Conservation (phyloP, 2,888 invertebrate species). For the Eilema caniola region DNA sequence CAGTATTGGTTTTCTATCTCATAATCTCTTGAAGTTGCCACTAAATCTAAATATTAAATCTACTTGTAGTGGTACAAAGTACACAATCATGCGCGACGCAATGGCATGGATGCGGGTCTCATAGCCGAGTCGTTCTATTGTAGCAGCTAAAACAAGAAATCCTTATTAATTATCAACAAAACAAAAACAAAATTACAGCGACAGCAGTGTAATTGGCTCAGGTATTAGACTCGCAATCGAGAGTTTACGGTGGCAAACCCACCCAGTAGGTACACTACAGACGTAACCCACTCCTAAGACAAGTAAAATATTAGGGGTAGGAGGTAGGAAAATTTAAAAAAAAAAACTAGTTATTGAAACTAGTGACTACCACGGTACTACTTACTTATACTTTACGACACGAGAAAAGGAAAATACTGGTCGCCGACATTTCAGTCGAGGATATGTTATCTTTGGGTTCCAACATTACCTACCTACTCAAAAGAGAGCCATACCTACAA, state of each 20-base stretch:
- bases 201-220: neutral
- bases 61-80: conserved; percentile 62
- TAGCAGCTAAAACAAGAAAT: conserved; percentile 90
- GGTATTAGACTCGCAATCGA: neutral
- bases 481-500: no score
- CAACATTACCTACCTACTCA: no score
- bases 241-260: neutral
- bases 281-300: neutral
- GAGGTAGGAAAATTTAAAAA: neutral
- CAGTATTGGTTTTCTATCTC: conserved; percentile 59
- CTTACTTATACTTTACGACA: no score
- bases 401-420: neutral
- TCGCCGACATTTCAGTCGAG: neutral
- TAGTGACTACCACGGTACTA: neutral
- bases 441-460: neutral
- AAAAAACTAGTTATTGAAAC: neutral
- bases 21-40: conserved; percentile 58
- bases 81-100: conserved; percentile 75
- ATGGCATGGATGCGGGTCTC: conserved; percentile 77
- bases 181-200: no score
- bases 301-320: neutral
- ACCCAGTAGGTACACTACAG: neutral
- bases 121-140: conserved; percentile 93
- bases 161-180: conserved; percentile 57
- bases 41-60: conserved; percentile 62